Evolutionary conservation across 2,888 invertebrate species (phyloP), one percentile per base, ranked within the genome.

Genomic region (Ligdia adustata): DNA sequence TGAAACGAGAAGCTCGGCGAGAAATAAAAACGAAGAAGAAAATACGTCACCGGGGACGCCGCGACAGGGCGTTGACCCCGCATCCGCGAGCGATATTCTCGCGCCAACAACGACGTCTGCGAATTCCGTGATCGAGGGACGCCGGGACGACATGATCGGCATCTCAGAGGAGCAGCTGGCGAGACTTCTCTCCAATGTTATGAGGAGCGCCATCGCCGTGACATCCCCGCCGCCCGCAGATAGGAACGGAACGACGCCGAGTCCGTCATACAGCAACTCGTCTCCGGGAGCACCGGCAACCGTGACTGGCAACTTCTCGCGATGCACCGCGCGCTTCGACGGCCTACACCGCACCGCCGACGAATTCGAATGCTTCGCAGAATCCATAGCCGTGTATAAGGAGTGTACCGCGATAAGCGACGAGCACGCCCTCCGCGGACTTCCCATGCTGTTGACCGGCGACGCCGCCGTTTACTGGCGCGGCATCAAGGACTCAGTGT

Each of bases 381-480:
- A 24, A n/a, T 2, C 24, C 9, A 24, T 24, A n/a, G 9, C 24
- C 1, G 24, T 24, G 24, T 24, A 24, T n/a, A 24, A 24, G 9
- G 24, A 24, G 9, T 24, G 24, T n/a, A 24, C 24, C n/a, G n/a
- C n/a, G n/a, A n/a, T n/a, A n/a, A n/a, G n/a, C n/a, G 27, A 27
- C 12, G 11, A 27, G 12, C 27, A 38, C 37, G 28, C 27, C 14
- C 29, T 29, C 9, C 39, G 22, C 13, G 39, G 15, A 9, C 4
- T 29, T 2, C 29, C 22, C 9, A 13, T 22, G 12, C 22, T 34
- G 1, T 22, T 24, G 20, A 34, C 34, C 13, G 22, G 13, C 22
- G 20, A 34, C 9, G 40, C 29, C 15, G 29, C 29, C 29, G 29
- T 15, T 4, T 29, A 7, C 9, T 40, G 40, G 40, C 40, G 31